Base-by-base conservation (phyloP, 2,113 vertebrate species). In the Cygnus buccinator region DNA sequence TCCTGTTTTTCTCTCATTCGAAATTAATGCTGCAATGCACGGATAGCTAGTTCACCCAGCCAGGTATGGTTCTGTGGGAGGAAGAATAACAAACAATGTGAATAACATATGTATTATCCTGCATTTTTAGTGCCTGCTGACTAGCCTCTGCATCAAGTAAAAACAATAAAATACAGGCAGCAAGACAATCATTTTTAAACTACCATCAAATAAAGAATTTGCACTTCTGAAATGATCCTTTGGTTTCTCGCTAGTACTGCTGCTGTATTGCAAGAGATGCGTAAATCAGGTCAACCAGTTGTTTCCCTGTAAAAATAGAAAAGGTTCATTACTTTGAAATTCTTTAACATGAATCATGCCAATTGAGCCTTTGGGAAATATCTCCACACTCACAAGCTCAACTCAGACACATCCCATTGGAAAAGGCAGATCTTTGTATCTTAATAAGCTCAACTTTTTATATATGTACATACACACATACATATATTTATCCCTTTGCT, bases 331-430 rank as follows among this genome's bases (percentile, higher is more conserved):
- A 88, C 43, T 82, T 75, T 61, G 70, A 93, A 94, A 92, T 95
- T 92, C 86, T 90, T 21, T 61, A 86, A 58, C 43, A 62, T 26
- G 9, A 87, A 92, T 94, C 90, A 70, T 85, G 63, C 39, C 57
- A 6, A 48, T 44, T 63, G 81, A 96, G 73, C 95, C 92, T 92
- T 82, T 90, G 95, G 97, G 95, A 96, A 94, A 95, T 90, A 79
- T 29, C 41, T 91, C 71, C 67, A 76, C 57, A 89, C 82, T 82
- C 46, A 28, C 43, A 83, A 67, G 28, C 31, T 67, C 70, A 87
- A 95, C 76, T 83, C 41, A 87, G 74, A 79, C 74, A 82, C 87
- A 77, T 88, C 89, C 84, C 58, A 0, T 8, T 68, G 77, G 92
- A 89, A 96, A 93, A 87, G 54, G 67, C 61, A 74, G 31, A 79